Conservation (phyloP, 23 tunicate genomes). For the Botrylloides violaceus region DNA sequence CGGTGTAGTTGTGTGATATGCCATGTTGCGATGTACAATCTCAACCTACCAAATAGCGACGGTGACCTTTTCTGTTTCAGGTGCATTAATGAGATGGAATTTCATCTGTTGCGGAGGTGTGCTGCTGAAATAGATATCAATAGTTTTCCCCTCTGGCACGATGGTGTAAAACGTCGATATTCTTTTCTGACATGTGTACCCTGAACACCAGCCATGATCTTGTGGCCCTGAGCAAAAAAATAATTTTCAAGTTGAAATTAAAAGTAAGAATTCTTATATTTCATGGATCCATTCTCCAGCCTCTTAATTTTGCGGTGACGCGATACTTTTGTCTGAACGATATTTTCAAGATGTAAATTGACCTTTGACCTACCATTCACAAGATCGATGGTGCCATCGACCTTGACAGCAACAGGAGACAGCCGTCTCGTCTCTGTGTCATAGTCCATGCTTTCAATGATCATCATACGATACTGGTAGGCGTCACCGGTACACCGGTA, state of each 20-base stretch:
- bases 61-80: conserved; percentile 7
- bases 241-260: too few species aligned
- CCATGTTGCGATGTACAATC: too few species aligned
- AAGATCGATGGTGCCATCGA: conserved; percentile 53
- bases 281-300: too few species aligned
- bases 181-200: conserved; percentile 90
- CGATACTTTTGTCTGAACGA: too few species aligned
- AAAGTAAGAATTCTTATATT: too few species aligned
- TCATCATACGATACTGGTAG: conserved; percentile 53
- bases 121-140: conserved; percentile 9
- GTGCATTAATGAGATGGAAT: conserved; percentile 24
- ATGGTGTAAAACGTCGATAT: conserved; percentile 68
- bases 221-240: conserved; percentile 70
- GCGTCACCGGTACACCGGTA: conserved; percentile 52
- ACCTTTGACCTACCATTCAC: conserved; percentile 90
- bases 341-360: too few species aligned
- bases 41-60: conserved; percentile 40
- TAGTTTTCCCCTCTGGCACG: conserved; percentile 27
- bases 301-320: too few species aligned
- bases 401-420: conserved; percentile 65
- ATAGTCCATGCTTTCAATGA: conserved; percentile 71
- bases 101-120: background rate
- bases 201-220: conserved; percentile 90
- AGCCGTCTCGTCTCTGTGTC: conserved; percentile 75
- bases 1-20: too few species aligned